phyloP scores from a whole-genome alignment of 2,888 invertebrate species.

The Hyposoter dolosus region DNA sequence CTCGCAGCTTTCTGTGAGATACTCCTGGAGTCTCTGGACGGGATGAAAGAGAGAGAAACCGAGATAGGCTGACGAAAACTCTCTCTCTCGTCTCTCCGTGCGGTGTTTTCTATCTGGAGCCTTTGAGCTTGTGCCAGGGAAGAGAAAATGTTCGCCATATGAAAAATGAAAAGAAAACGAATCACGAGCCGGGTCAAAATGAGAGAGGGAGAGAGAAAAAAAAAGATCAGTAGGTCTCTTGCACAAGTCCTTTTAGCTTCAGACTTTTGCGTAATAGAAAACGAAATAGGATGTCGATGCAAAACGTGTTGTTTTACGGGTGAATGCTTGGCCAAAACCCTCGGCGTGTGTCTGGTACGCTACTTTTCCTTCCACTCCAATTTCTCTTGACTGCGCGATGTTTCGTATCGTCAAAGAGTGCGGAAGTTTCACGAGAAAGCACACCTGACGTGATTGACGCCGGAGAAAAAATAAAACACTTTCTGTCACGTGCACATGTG shows the following conservation, averaged over 20 bases:
- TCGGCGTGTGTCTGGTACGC: constrained; percentile 25
- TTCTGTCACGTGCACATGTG: constrained; percentile 21
- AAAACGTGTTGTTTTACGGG: constrained; percentile 69
- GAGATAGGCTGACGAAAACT: constrained; percentile 41
- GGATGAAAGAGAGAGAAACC: constrained; percentile 37
- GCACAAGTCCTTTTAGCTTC: constrained; percentile 72
- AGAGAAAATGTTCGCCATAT: constrained; percentile 71
- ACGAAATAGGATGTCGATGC: constrained; percentile 80
- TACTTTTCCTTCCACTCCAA: constrained; percentile 60
- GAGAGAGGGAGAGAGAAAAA: constrained; percentile 18
- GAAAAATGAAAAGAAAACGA: constrained; percentile 73
- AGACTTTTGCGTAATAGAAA: constrained; percentile 82
- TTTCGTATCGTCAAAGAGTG: constrained; percentile 60
- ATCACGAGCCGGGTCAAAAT: constrained; percentile 55
- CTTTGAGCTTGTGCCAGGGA: constrained; percentile 74
- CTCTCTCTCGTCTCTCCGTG: constrained; percentile 11
- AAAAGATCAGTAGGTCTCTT: constrained; percentile 15
- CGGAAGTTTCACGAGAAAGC: constrained; percentile 19
- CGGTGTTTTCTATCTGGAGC: constrained; percentile 57
- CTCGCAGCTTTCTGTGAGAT: constrained; percentile 44
- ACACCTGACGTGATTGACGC: constrained; percentile 62
- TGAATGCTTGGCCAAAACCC: constrained; percentile 58
- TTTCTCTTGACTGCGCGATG: constrained; percentile 46
- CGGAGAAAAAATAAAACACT: background rate
- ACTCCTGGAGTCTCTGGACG: constrained; percentile 41